Conservation (phyloP, 2,888 invertebrate species). For the Drosophila mayaguana region DNA sequence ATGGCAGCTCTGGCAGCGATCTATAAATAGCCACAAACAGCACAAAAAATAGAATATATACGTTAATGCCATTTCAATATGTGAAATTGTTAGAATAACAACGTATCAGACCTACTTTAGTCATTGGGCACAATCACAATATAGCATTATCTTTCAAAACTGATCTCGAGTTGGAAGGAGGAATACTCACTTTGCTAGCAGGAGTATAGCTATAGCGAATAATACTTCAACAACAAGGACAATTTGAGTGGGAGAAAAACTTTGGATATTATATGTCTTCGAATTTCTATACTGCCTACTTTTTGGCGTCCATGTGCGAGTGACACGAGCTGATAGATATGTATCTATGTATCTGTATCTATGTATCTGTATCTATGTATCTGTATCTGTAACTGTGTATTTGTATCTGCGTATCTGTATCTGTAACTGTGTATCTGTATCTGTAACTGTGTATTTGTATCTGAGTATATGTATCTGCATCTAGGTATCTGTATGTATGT, state of each 20-base stretch:
- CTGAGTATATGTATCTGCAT: too few species aligned
- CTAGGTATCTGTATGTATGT: too few species aligned
- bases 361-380: too few species aligned
- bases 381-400: neutral
- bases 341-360: too few species aligned
- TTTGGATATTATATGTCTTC: neutral
- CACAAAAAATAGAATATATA: slow-evolving; percentile 28
- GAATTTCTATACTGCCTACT: slow-evolving; percentile 46
- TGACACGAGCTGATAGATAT: neutral
- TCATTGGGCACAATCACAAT: neutral
- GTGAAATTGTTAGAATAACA: slow-evolving; percentile 43
- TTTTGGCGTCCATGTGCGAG: slow-evolving; percentile 26
- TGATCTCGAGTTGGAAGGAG: neutral
- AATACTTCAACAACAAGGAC: neutral
- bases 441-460: too few species aligned
- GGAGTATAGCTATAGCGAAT: neutral
- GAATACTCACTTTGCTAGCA: too few species aligned
- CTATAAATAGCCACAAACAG: slow-evolving; percentile 85
- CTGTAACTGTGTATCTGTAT: too few species aligned
- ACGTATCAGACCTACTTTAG: slow-evolving; percentile 1
- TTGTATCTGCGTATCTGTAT: neutral
- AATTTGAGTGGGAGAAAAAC: neutral
- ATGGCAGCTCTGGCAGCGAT: slow-evolving; percentile 90
- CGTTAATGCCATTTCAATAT: slow-evolving; percentile 35
- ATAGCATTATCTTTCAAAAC: neutral